These are phyloP conservation scores for Patiria pectinifera DNA, from an alignment of 53 echinoderm and acorn worm species.

Conservation along the genomic window DNA sequence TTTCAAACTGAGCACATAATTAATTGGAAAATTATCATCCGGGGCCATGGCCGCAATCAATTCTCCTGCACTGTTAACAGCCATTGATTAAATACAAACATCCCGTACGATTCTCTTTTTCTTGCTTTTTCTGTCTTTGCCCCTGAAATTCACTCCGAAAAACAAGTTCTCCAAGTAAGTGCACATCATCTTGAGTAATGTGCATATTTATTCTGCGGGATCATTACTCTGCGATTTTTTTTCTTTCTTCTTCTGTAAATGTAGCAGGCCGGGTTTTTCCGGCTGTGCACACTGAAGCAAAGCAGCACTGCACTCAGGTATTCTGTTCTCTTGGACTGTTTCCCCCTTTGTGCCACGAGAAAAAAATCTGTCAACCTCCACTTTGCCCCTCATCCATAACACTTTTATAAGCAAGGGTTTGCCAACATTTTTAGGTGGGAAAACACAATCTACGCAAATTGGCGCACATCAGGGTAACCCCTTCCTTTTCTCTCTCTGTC, in stretches of 20 bases:
- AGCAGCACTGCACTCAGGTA: too few relatives aligned
- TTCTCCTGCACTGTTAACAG: constrained; percentile 37
- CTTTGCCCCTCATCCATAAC: constrained; percentile 29
- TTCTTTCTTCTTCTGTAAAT: too few relatives aligned
- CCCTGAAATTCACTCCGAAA: constrained; percentile 5
- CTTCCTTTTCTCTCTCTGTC: background rate
- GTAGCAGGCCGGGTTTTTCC: background rate
- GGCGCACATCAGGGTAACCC: constrained; percentile 43
- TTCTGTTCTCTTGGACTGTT: background rate
- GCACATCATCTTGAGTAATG: background rate
- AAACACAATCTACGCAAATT: constrained; percentile 61
- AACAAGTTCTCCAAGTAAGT: background rate
- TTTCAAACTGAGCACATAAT: constrained; percentile 53
- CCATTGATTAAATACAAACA: constrained; percentile 40
- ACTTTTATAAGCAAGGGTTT: constrained; percentile 49
- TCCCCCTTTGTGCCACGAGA: constrained; percentile 8
- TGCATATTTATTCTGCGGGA: constrained; percentile 20
- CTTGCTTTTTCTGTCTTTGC: too few relatives aligned
- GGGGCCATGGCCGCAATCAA: constrained; percentile 35
- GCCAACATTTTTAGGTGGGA: constrained; percentile 64
- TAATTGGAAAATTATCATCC: constrained; percentile 50
- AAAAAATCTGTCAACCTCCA: constrained; percentile 45
- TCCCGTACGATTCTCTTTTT: background rate
- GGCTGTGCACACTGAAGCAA: background rate
- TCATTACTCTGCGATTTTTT: background rate